A percentile compares a stretch with the other conserved stretches of the same genome.
Evolutionary conservation across 2,113 vertebrate genomes (phyloP).

Genomic region (Bubo bubo): DNA sequence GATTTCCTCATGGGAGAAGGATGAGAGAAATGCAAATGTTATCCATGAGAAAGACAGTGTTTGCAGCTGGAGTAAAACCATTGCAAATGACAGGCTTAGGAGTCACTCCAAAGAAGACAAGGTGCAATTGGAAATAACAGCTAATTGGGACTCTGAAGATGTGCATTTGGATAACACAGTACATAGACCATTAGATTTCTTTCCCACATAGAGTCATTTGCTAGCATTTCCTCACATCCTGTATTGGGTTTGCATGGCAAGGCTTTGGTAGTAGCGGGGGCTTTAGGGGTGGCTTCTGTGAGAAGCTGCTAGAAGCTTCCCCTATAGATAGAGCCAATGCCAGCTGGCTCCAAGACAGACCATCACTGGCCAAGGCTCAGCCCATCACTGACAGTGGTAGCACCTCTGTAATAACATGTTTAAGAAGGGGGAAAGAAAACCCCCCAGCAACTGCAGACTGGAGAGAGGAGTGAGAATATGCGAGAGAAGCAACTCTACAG

Average conservation of each 20-base stretch:
- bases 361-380: not conserved
- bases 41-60: not conserved
- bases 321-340: not conserved
- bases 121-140: not conserved
- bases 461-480: not conserved
- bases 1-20: not conserved
- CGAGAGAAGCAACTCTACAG: not conserved
- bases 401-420: not conserved
- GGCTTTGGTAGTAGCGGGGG: not conserved
- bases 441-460: not conserved
- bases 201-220: not conserved
- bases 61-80: conserved; percentile 17
- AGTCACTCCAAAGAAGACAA: not conserved
- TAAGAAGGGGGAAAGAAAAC: not conserved
- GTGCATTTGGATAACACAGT: not conserved
- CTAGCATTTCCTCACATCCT: not conserved
- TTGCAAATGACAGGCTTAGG: not conserved
- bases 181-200: not conserved
- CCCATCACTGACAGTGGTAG: not conserved
- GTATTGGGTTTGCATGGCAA: not conserved
- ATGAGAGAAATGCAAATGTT: not conserved
- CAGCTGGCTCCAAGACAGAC: not conserved
- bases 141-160: not conserved
- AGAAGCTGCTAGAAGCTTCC: not conserved
- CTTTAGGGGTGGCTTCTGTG: not conserved